phyloP scores from a whole-genome alignment of 37 sponge, comb jelly and placozoan genomes.

The Ephydatia muelleri region DNA sequence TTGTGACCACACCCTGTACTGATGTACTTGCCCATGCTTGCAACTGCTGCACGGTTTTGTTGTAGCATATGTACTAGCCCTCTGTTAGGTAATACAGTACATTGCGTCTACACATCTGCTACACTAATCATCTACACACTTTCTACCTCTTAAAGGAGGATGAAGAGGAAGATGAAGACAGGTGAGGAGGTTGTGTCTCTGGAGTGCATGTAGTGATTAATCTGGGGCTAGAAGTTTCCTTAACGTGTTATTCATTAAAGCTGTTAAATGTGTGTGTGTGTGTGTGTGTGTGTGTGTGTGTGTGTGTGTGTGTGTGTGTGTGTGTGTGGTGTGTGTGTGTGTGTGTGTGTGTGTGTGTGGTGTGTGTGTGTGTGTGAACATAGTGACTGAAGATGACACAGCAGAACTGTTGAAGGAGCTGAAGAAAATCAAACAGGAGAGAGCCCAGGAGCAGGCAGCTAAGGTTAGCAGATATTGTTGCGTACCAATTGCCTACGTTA shows the following conservation, averaged over 20 bases:
- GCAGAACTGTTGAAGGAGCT: conserved; percentile 92
- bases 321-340: too few species aligned
- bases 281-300: conserved; percentile 17
- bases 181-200: background rate
- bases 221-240: too few species aligned
- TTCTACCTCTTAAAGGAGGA: conserved; percentile 1
- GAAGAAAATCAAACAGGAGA: conserved; percentile 87
- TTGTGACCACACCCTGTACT: too few species aligned
- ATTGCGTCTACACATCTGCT: background rate
- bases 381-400: conserved; percentile 99
- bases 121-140: background rate
- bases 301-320: conserved; percentile 2
- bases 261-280: too few species aligned
- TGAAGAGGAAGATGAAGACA: conserved; percentile 49
- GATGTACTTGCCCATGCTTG: too few species aligned
- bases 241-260: too few species aligned
- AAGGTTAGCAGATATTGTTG: conserved; percentile 24
- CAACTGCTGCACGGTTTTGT: too few species aligned
- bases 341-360: background rate
- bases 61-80: too few species aligned
- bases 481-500: too few species aligned
- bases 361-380: too few species aligned
- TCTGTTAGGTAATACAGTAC: too few species aligned
- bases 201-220: background rate
- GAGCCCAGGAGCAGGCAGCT: conserved; percentile 21